Evolutionary conservation across 2,888 invertebrate species (phyloP).

Genomic region (Eupithecia vulgata): DNA sequence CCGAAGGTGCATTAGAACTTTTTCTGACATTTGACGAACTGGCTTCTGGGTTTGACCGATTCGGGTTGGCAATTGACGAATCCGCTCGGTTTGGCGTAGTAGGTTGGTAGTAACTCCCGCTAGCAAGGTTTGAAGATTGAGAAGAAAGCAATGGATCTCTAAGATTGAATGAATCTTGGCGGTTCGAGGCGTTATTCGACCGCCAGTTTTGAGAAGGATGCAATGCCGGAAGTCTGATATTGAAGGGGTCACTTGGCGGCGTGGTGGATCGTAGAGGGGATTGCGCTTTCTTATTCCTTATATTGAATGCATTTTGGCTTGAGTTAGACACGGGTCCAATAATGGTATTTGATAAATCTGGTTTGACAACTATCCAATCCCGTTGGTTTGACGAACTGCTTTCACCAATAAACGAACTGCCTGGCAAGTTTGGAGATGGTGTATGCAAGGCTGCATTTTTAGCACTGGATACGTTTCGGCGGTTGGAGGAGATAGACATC

Average conservation of each 20-base stretch:
- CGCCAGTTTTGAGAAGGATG: constrained; percentile 4
- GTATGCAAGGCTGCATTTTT: not conserved
- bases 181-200: not conserved
- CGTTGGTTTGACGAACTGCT: not conserved
- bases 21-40: constrained; percentile 1
- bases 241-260: constrained; percentile 1
- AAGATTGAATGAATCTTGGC: not conserved
- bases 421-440: not conserved
- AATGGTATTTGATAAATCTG: not conserved
- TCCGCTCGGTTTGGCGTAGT: not conserved
- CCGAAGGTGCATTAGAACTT: not conserved
- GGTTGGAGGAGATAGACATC: not conserved
- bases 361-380: constrained; percentile 4
- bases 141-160: not conserved
- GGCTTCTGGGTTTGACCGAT: constrained; percentile 14
- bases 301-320: not conserved
- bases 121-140: not conserved
- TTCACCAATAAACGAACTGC: not conserved
- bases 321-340: not conserved
- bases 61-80: constrained; percentile 13
- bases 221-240: not conserved
- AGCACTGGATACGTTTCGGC: not conserved
- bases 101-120: not conserved
- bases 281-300: not conserved
- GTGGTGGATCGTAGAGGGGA: not conserved